A percentile compares a stretch with the other conserved stretches of the same genome.
phyloP scores from a whole-genome alignment of 2,113 vertebrate species.

The Petrocephalus microphthalmus region DNA sequence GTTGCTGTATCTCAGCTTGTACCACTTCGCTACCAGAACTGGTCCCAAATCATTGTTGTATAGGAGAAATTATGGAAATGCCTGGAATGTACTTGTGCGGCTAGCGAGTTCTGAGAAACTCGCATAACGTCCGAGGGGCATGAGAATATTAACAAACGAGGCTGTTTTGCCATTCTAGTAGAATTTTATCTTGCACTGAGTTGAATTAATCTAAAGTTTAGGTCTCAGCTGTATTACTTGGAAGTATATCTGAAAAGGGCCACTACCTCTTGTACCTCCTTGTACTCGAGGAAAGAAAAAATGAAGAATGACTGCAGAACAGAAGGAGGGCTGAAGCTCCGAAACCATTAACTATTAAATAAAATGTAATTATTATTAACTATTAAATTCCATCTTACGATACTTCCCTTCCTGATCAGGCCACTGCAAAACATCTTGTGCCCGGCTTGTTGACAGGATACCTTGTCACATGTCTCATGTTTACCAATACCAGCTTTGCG shows the following conservation, averaged over 20 bases:
- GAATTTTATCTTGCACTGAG: neutral
- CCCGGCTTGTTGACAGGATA: neutral
- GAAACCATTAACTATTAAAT: neutral
- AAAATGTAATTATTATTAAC: too few relatives aligned
- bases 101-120: neutral
- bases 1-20: neutral
- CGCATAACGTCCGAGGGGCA: neutral
- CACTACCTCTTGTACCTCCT: neutral
- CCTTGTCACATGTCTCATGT: neutral
- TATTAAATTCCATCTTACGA: neutral
- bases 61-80: neutral
- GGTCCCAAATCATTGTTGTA: neutral
- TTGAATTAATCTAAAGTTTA: neutral
- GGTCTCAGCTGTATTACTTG: neutral
- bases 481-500: neutral
- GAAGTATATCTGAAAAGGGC: neutral
- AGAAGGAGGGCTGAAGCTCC: neutral
- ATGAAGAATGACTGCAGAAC: neutral
- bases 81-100: neutral
- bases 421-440: neutral
- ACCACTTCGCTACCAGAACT: neutral
- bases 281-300: neutral
- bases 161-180: neutral
- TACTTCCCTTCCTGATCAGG: neutral
- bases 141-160: neutral